Conservation (phyloP, 1,140 invertebrate genomes). For the Drosophila melanica region DNA sequence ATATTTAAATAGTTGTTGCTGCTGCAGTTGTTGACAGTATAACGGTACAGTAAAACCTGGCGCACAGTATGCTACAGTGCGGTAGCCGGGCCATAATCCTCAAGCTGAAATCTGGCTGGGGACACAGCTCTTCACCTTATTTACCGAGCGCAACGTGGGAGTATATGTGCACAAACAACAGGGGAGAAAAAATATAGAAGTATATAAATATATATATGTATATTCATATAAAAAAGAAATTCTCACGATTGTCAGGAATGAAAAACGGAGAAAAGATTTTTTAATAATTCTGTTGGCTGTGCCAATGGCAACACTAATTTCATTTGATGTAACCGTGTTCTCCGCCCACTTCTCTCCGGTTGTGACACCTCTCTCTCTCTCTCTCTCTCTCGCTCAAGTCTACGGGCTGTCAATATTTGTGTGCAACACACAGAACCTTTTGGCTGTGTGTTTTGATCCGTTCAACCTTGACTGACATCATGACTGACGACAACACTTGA, state of each 20-base stretch:
- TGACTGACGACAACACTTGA: constrained; percentile 16
- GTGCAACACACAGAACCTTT: constrained; percentile 39
- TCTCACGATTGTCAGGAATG: background rate
- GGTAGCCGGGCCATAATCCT: constrained; percentile 13
- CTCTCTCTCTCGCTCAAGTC: constrained; percentile 2
- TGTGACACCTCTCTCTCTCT: constrained; percentile 30
- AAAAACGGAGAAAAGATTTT: background rate
- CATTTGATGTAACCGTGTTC: constrained; percentile 39
- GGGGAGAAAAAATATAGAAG: no score
- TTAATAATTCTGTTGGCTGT: constrained; percentile 34
- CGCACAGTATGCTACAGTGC: constrained; percentile 23
- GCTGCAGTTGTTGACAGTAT: background rate
- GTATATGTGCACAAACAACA: background rate
- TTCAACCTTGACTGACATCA: constrained; percentile 28
- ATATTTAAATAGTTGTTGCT: constrained; percentile 7
- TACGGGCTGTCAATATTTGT: constrained; percentile 50
- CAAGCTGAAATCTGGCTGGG: constrained; percentile 1
- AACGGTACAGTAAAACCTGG: background rate
- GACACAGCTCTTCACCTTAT: background rate
- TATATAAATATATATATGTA: background rate
- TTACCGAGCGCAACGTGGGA: background rate
- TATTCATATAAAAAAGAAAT: background rate
- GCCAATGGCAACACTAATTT: constrained; percentile 47
- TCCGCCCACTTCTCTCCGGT: background rate
- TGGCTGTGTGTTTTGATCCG: constrained; percentile 28